Base-by-base conservation (phyloP, 2,888 invertebrate species). In the Beris chalybata region DNA sequence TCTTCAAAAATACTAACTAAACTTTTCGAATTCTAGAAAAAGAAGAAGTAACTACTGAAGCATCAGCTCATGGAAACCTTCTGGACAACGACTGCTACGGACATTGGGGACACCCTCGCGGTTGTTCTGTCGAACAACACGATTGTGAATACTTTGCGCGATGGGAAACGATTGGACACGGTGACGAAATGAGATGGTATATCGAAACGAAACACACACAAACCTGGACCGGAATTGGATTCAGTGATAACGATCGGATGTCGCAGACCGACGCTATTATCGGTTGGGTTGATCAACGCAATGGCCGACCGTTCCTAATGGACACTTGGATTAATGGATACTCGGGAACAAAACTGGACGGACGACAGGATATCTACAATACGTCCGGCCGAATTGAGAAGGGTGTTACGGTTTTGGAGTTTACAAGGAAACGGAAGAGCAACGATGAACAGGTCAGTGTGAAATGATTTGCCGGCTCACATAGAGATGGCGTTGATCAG, bases 221-320 rank as follows among this genome's bases (percentile, higher is more conserved):
- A 71, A 85, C 86, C 7, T 95, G 95, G 95, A 95, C 95, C 0
- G 95, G 95, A 0, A 92, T 95, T 68, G 95, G 89, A 1, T 95
- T 95, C 77, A 92, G 92, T 58, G 84, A 92, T 69, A 88, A 93
- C 75, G 88, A 86, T 71, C 90, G 86, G 78, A 95, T 95, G 95
- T 87, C 91, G 0, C 91, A 93, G 82, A 91, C 93, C 0, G 95
- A 95, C 77, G 91, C 93, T 0, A 86, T 95, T 29, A 83, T 95
- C 22, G 95, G 95, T 1, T 94, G 93, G 92, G 89, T 95, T 31
- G 93, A 94, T 77, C 50, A 31, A 13, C 85, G 87, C 59, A 85
- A 85, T 6, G 91, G 91, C 0, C 83, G 92, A 0, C 89, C 91
- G 1, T 93, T 93, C 82, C 79, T 95, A 29, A 92, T 93, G 91